Evolutionary conservation across 2,113 vertebrate species (phyloP), one percentile per base, ranked within the genome.

Genomic region (Noctilio leporinus): DNA sequence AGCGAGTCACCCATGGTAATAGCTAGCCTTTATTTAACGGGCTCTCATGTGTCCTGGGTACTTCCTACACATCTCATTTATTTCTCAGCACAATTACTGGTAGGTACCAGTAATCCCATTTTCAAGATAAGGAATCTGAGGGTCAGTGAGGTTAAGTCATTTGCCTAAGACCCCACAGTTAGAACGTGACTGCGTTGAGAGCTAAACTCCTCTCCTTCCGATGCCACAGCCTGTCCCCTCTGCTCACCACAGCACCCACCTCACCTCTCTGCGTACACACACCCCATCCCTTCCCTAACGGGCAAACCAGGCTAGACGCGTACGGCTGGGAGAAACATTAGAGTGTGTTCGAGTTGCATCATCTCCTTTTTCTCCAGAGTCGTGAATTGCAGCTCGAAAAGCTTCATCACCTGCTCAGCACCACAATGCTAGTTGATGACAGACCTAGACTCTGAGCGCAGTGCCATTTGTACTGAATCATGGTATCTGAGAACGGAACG

Each of bases 351-450:
- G 30, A 7, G 81, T 14, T 4, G 3, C 59, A 92, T 65, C 65
- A 4, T 62, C 65, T 96, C 59, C 43, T 95, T 94, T 92, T 87
- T 94, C 91, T 87, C 77, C 67, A 83, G 89, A 95, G 64, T 30
- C 82, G 76, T 40, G 72, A 85, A n/a, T 1, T 51, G 45, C 92
- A 93, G 69, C 43, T 89, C 87, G 65, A n/a, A 86, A 96, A 95
- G 51, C 76, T 69, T 64, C 88, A 65, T 72, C 65, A 82, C 92
- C 64, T 94, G 82, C 49, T 96, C 73, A 83, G 33, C 28, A 86
- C 57, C 35, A 70, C 30, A 8, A 16, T 2, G 47, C 47, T 62
- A 40, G 8, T 43, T 78, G 75, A 26, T 28, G 14, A 82, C 28
- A 62, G 78, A 47, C 19, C 45, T 11, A 59, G 67, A 40, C 40